phyloP scores from a whole-genome alignment of 2,888 invertebrate genomes.

The Drosophila neotestacea region DNA sequence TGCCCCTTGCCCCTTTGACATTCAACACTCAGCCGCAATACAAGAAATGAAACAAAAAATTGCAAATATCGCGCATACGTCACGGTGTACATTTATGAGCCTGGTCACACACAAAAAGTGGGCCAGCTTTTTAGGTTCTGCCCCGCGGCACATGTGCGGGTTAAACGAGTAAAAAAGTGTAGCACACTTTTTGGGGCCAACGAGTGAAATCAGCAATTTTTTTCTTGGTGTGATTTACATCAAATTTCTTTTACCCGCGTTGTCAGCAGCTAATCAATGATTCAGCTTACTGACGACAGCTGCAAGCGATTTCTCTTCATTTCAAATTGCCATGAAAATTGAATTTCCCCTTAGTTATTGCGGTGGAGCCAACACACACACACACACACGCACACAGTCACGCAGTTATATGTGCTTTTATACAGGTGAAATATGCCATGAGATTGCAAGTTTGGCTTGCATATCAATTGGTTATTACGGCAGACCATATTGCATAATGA shows the following conservation, averaged over 20 bases:
- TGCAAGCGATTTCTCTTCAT: conserved; percentile 55
- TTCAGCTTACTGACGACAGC: conserved; percentile 28
- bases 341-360: conserved; percentile 57
- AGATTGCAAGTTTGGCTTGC: conserved; percentile 50
- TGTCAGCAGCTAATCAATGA: conserved; percentile 44
- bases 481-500: conserved; percentile 37
- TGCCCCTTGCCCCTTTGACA: not conserved
- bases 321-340: conserved; percentile 54
- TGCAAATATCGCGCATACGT: conserved; percentile 53
- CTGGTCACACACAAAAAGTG: conserved; percentile 13
- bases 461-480: conserved; percentile 39
- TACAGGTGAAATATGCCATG: conserved; percentile 46
- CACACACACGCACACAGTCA: conserved; percentile 1
- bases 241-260: conserved; percentile 25
- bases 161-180: not conserved
- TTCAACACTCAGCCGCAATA: not conserved
- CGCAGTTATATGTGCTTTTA: not conserved
- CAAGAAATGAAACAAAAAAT: conserved; percentile 22
- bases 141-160: conserved; percentile 7
- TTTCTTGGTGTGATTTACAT: conserved; percentile 15
- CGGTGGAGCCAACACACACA: conserved; percentile 9
- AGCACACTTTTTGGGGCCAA: conserved; percentile 24
- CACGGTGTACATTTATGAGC: conserved; percentile 29
- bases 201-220: conserved; percentile 6
- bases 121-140: conserved; percentile 15